Base-by-base conservation (phyloP, 2,888 invertebrate species). In the Dryocosmus kuriphilus region DNA sequence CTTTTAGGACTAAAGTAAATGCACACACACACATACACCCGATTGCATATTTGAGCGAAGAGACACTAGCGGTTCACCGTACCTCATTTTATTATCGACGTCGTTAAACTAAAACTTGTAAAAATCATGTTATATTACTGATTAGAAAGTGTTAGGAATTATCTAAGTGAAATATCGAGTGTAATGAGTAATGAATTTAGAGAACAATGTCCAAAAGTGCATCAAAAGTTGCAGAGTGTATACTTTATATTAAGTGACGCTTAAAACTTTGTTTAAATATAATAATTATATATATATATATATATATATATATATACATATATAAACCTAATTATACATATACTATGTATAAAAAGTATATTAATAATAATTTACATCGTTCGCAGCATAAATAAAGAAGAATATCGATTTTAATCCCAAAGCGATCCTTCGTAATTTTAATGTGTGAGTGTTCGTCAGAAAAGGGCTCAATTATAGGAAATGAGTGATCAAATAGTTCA, bases 321-420 rank as follows among this genome's bases (percentile, higher is more conserved):
- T 57, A 57, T 22, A 57, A 57, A 57, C 24, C 4, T 57, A 57
- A 57, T 16, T 57, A 57, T 57, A 57, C n/a, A n/a, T 57, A 57
- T 57, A 24, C 57, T 57, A 24, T 57, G 57, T 57, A 57, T 57
- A 57, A 57, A 57, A 57, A 57, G 24, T 27, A 57, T 57, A 57
- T 57, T 5, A 57, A 57, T 5, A 57, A 57, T 57, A 57, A 57
- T 57, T 57, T 27, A 27, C 57, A 24, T 57, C 24, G 57, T 57
- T 27, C 57, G 22, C 14, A 57, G 1, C 24, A 24, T 57, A 16
- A 57, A 57, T 57, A 57, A 57, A 57, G 14, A 57, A 57, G 57
- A 57, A 16, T 67, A 67, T 46, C 67, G 67, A 67, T 67, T 67
- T 67, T 16, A 67, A 67, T 46, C 67, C 46, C 27, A 46, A 67